A percentile compares a stretch with the other conserved stretches of the same genome.
Evolutionary conservation across 2,888 invertebrate genomes (phyloP).

Genomic region (Papilio demoleus): DNA sequence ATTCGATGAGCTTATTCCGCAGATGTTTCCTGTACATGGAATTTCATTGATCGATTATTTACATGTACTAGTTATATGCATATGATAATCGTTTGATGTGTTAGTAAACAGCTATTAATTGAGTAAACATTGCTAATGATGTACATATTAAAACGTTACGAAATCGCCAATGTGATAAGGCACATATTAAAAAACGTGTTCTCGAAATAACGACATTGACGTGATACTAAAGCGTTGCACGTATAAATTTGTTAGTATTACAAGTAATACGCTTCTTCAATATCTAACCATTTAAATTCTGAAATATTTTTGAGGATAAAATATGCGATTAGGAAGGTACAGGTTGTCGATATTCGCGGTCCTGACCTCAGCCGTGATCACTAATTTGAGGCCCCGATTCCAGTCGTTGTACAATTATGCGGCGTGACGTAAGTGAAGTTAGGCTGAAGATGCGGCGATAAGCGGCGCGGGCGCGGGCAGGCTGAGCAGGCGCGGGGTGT

Average conservation of each 20-base stretch:
- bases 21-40: constrained; percentile 26
- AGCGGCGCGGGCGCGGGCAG: constrained; percentile 60
- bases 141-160: constrained; percentile 20
- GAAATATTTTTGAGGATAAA: constrained; percentile 1
- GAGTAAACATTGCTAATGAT: constrained; percentile 26
- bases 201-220: neutral
- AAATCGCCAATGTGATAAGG: constrained; percentile 18
- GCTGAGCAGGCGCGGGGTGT: constrained; percentile 44
- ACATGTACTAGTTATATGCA: constrained; percentile 21
- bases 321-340: constrained; percentile 9
- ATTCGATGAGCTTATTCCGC: constrained; percentile 22
- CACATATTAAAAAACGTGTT: constrained; percentile 20
- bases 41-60: constrained; percentile 23
- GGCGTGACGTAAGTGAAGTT: constrained; percentile 74
- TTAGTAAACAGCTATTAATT: constrained; percentile 36
- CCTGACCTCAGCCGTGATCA: constrained; percentile 38
- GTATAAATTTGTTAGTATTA: neutral
- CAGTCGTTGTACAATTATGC: constrained; percentile 49
- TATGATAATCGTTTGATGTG: constrained; percentile 34
- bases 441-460: constrained; percentile 79
- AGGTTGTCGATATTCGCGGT: constrained; percentile 33
- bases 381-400: constrained; percentile 49
- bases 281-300: neutral
- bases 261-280: neutral
- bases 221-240: neutral